Evolutionary conservation across 2,113 vertebrate genomes (phyloP), one percentile per base, ranked within the genome.

Genomic region (Dromas ardeola): DNA sequence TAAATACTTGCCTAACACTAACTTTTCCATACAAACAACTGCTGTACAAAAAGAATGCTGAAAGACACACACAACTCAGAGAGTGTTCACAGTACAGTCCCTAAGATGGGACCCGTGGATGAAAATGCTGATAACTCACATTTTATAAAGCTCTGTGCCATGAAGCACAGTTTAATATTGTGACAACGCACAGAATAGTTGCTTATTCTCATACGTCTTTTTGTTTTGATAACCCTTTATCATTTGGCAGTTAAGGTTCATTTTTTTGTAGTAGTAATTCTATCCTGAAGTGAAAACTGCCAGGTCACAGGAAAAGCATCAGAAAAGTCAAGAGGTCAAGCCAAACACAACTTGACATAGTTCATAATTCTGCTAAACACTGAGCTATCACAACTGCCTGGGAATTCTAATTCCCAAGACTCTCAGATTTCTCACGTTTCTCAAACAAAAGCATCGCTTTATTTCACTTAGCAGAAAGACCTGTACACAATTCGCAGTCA

Each of bases 11-110:
- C 74, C 66, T 63, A 80, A 91, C 47, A 34, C 74, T 82, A 85
- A 90, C 67, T 95, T 94, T 61, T 91, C 81, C 78, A 78, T 11
- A 43, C 50, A 91, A 82, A 86, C 89, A 90, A 86, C 84, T 91
- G 62, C 74, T 55, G 71, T 9, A 76, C 65, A 70, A 43, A 73
- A 94, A 53, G 73, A 84, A 82, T n/a, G 53, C 26, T 30, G 79
- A 80, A 82, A 95, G 88, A 97, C 76, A 90, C 67, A 40, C 79
- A 55, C 66, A 72, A 71, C 82, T 52, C 87, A 92, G 80, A 59
- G 71, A 32, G 42, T 79, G 40, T 12, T 62, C 62, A 42, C 79
- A 58, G 38, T 2, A 47, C 34, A 42, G 43, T 14, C 72, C 50
- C 45, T 5, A 47, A 43, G 74, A 73, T 16, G 29, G 3, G n/a